A percentile compares a stretch with the other conserved stretches of the same genome.
phyloP scores from a whole-genome alignment of 2,888 invertebrate genomes.

The Apantesis nais region DNA sequence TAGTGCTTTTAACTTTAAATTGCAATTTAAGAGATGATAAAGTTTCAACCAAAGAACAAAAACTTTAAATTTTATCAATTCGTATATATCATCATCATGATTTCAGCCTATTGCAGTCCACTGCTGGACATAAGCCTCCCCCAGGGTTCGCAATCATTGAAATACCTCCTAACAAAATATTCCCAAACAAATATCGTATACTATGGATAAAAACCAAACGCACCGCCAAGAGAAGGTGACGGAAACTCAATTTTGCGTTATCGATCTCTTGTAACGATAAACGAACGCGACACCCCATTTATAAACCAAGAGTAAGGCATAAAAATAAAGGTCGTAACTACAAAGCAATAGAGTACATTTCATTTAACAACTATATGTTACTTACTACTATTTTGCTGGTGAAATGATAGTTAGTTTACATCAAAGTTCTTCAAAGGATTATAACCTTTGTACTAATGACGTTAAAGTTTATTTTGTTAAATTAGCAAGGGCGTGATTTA shows the following conservation, averaged over 20 bases:
- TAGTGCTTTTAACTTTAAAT: too few species aligned
- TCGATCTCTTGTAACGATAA: conserved; percentile 58
- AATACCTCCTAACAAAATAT: conserved; percentile 6
- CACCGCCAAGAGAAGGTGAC: conserved; percentile 56
- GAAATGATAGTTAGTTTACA: conserved; percentile 34
- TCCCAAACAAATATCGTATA: conserved; percentile 29
- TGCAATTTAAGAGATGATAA: too few species aligned
- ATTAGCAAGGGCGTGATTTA: conserved; percentile 35
- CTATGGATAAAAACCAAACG: conserved; percentile 50
- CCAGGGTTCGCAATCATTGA: too few species aligned
- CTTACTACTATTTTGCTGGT: conserved; percentile 35
- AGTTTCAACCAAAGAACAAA: too few species aligned
- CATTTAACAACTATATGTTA: conserved; percentile 27
- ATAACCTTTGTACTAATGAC: conserved; percentile 24
- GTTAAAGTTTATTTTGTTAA: conserved; percentile 47
- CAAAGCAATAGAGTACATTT: conserved; percentile 42
- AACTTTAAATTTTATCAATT: too few species aligned
- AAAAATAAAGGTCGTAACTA: conserved; percentile 40
- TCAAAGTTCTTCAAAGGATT: conserved; percentile 31
- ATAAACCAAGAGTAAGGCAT: conserved; percentile 24
- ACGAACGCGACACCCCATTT: conserved; percentile 29
- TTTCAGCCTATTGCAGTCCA: too few species aligned
- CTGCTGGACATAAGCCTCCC: too few species aligned
- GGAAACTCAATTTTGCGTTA: conserved; percentile 67
- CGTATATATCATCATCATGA: too few species aligned